These are phyloP conservation scores for Sacculina carcini DNA, from an alignment of 2,888 invertebrate genomes.

Conservation along the genomic window DNA sequence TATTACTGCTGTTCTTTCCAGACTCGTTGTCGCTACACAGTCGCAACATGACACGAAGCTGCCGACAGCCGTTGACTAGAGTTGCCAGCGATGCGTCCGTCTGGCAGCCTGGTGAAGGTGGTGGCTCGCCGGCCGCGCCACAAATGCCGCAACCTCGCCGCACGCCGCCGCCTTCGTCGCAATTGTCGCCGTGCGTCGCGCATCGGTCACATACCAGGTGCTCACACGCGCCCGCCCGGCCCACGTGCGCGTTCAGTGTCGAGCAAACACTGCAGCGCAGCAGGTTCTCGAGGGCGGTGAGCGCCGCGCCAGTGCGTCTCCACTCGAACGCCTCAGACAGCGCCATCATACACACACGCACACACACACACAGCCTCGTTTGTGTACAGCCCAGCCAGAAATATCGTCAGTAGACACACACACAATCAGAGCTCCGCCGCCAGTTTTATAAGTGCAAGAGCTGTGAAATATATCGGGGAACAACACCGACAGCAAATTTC, in stretches of 20 bases:
- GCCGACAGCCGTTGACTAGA: neutral
- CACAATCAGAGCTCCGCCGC: too few species aligned
- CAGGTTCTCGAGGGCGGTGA: neutral
- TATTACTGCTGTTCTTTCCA: too few species aligned
- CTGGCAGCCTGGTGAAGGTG: neutral
- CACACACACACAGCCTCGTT: too few species aligned
- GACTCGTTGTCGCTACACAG: too few species aligned
- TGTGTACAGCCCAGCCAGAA: too few species aligned
- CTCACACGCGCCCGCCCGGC: neutral
- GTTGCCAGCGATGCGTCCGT: neutral
- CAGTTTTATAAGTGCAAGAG: too few species aligned
- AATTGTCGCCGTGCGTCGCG: neutral
- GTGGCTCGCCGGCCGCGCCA: neutral
- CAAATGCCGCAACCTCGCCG: neutral
- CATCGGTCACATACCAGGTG: neutral
- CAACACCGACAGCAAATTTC: too few species aligned
- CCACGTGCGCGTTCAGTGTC: neutral
- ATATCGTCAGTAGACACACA: too few species aligned
- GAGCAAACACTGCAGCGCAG: neutral
- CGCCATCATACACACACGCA: too few species aligned
- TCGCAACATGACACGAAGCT: neutral
- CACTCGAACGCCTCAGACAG: neutral
- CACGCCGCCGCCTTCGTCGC: too few species aligned
- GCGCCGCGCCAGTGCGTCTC: neutral
- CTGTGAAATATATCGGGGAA: too few species aligned